Evolutionary conservation across 2,797 vertebrate species (phyloP).

Genomic region (Rhyacichthys aspro): DNA sequence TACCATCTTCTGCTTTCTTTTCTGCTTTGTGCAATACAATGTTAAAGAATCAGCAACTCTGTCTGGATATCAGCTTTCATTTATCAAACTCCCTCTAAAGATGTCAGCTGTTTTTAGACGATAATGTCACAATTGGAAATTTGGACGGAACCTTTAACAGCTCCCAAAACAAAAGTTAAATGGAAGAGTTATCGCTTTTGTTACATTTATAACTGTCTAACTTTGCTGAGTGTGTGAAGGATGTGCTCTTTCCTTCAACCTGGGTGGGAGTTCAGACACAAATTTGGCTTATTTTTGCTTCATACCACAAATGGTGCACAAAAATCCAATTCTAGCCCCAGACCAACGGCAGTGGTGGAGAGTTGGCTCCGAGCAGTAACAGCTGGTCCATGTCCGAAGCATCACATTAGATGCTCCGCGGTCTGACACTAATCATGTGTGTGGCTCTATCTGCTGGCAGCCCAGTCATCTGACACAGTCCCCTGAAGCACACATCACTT

Average conservation of each 20-base stretch:
- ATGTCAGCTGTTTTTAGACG: background rate
- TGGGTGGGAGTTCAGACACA: constrained; percentile 12
- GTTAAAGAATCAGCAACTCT: constrained; percentile 4
- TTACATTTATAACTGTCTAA: too few relatives aligned
- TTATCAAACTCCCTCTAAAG: constrained; percentile 2
- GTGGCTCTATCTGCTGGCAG: constrained; percentile 43
- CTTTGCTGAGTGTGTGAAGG: too few relatives aligned
- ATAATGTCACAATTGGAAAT: background rate
- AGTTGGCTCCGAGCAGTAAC: constrained; percentile 42
- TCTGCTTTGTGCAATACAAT: constrained; percentile 13
- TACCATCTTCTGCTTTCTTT: constrained; percentile 15
- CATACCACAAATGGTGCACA: constrained; percentile 8
- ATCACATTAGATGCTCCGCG: constrained; percentile 50
- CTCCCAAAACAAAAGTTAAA: too few relatives aligned
- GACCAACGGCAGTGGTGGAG: constrained; percentile 22
- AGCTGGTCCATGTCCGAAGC: constrained; percentile 53
- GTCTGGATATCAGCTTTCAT: constrained; percentile 10
- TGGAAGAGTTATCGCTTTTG: too few relatives aligned
- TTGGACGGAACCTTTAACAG: too few relatives aligned
- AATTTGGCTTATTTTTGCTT: constrained; percentile 14
- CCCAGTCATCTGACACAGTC: constrained; percentile 37
- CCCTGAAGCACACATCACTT: constrained; percentile 37
- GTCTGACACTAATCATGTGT: constrained; percentile 61
- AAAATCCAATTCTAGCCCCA: constrained; percentile 37
- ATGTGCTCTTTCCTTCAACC: constrained; percentile 15